Base-by-base conservation (phyloP, 2,888 invertebrate genomes). In the Orthosia gracilis region DNA sequence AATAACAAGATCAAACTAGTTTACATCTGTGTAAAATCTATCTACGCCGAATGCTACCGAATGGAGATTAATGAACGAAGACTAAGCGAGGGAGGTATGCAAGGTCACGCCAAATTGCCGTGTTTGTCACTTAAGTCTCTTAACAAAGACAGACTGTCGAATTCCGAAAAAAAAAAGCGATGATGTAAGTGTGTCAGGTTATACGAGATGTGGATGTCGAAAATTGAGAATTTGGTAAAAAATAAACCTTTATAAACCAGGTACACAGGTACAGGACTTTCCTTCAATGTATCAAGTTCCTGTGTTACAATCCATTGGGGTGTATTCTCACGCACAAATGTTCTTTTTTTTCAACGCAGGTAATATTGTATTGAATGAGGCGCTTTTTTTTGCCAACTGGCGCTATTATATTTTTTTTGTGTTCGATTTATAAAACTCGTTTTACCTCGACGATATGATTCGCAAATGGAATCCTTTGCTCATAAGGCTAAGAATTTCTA, bases 101-200 rank as follows among this genome's bases (percentile, higher is more conserved):
- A 82, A 83, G 82, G 82, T 78, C 78, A 70, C 52, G 47, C 67
- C 31, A 69, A 70, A 84, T 80, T 65, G 69, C 55, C 65, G 58
- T 81, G 76, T 84, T 68, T 76, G 50, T 76, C 74, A 69, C 67
- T 68, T 26, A 26, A 3, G 50, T 76, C 74, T 71, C 61, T 57
- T 61, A 65, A 69, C 62, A 63, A 69, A 84, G 50, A 63, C 69
- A 58, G 59, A 61, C 58, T 64, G 57, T 61, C 61, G 26, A 63
- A 64, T 74, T 67, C 9, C 3, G 9, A 26, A 69, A 47, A 59
- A 79, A 80, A 49, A 64, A 45, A 23, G 45, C n/a, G n/a, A 57
- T 69, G 59, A 73, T 68, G 55, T 68, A 73, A 68, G 64, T 78
- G 54, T 70, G 31, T 61, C 64, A 59, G 64, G 62, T n/a, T 58